phyloP scores from a whole-genome alignment of 2,888 invertebrate species.

The Clostera curtula region DNA sequence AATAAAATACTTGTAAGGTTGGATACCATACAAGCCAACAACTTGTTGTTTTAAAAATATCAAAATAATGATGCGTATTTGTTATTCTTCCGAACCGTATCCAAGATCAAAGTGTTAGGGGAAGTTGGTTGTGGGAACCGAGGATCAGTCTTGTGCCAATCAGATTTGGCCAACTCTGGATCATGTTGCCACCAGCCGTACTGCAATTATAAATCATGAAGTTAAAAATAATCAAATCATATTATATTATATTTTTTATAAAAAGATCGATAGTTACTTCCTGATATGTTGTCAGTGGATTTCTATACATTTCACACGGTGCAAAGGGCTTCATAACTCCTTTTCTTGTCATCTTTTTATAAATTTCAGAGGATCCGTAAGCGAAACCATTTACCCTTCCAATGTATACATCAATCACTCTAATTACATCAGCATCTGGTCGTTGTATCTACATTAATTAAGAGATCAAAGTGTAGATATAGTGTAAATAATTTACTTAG shows the following conservation, averaged over 20 bases:
- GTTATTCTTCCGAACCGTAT: conserved; percentile 54
- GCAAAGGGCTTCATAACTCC: conserved; percentile 70
- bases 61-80: conserved; percentile 61
- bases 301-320: conserved; percentile 66
- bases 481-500: too few species aligned
- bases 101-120: conserved; percentile 51
- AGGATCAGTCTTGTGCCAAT: conserved; percentile 55
- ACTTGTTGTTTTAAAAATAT: conserved; percentile 11
- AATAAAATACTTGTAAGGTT: too few species aligned
- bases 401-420: conserved; percentile 62
- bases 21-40: conserved; percentile 1
- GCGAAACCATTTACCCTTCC: conserved; percentile 72
- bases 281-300: conserved; percentile 57
- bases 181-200: conserved; percentile 70
- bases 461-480: too few species aligned
- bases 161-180: conserved; percentile 36
- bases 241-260: background rate
- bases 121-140: conserved; percentile 54
- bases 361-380: conserved; percentile 63
- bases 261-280: conserved; percentile 32
- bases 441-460: conserved; percentile 32
- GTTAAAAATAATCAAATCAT: background rate
- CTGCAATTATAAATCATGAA: conserved; percentile 32
- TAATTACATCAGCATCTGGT: conserved; percentile 47
- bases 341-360: conserved; percentile 65